Percentiles rank a stretch among this genome's conserved stretches.
These are phyloP conservation scores for Heliconius erato DNA, from an alignment of 2,888 invertebrate species.

Conservation along the genomic window DNA sequence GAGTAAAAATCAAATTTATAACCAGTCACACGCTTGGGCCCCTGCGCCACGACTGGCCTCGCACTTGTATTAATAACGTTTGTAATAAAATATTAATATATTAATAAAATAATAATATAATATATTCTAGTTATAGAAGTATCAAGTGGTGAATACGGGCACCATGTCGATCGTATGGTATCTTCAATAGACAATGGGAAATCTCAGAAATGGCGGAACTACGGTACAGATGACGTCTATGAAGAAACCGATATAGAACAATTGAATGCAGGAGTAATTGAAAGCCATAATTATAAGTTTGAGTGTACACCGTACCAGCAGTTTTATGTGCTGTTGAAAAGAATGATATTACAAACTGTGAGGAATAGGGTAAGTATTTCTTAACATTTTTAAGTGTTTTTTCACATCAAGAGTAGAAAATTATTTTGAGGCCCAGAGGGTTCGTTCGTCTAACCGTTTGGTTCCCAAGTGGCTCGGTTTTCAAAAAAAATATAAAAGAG, in stretches of 20 bases:
- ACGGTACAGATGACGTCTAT: conserved; percentile 58
- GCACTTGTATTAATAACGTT: background rate
- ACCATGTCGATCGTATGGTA: conserved; percentile 89
- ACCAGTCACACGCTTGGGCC: too few species aligned
- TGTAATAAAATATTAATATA: too few species aligned
- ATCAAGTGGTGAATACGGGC: conserved; percentile 92
- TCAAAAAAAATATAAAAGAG: too few species aligned
- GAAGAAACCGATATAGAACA: conserved; percentile 76
- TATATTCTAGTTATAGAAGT: conserved; percentile 91
- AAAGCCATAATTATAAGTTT: conserved; percentile 83
- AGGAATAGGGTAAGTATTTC: conserved; percentile 87
- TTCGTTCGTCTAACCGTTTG: too few species aligned
- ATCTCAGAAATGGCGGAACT: conserved; percentile 83
- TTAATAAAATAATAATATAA: too few species aligned
- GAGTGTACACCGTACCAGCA: conserved; percentile 88
- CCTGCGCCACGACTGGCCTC: too few species aligned
- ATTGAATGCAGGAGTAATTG: conserved; percentile 74
- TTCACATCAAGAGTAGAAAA: background rate
- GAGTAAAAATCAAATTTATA: too few species aligned
- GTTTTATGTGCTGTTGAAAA: conserved; percentile 87
- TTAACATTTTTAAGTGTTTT: background rate
- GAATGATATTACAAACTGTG: conserved; percentile 91
- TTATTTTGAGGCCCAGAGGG: background rate
- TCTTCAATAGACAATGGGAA: conserved; percentile 88
- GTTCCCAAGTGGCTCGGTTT: too few species aligned